These are phyloP conservation scores for Mallotus villosus DNA, from an alignment of 2,797 vertebrate species.

Conservation along the genomic window DNA sequence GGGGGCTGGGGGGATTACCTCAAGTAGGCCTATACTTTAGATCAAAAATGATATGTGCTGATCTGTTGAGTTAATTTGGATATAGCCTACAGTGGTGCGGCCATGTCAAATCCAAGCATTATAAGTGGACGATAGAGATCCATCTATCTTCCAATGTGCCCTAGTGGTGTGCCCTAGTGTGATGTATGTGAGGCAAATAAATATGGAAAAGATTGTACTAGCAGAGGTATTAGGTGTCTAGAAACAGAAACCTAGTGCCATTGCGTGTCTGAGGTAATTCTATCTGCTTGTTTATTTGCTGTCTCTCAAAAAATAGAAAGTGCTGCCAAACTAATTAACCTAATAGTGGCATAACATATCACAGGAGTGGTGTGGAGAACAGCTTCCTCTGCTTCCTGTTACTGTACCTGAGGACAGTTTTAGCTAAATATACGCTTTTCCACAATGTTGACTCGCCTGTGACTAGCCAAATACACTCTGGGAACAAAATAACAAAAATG, in stretches of 20 bases:
- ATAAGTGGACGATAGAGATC: not conserved
- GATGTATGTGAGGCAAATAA: constrained; percentile 20
- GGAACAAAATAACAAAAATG: constrained; percentile 44
- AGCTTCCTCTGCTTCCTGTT: constrained; percentile 76
- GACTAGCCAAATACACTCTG: constrained; percentile 52
- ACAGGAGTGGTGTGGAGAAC: constrained; percentile 71
- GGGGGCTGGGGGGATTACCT: too few species aligned
- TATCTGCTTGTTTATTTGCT: constrained; percentile 49
- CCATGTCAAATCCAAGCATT: not conserved
- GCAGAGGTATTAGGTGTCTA: constrained; percentile 33
- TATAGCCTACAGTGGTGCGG: not conserved
- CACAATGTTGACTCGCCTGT: constrained; percentile 67
- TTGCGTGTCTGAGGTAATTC: constrained; percentile 41
- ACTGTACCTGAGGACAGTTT: constrained; percentile 59
- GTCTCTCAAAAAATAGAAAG: constrained; percentile 52
- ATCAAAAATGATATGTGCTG: not conserved
- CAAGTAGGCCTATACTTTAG: not conserved
- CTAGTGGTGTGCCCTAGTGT: too few species aligned
- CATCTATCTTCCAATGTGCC: not conserved
- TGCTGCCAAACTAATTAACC: constrained; percentile 56
- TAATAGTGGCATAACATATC: constrained; percentile 58
- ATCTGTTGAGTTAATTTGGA: not conserved
- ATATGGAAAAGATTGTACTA: constrained; percentile 28
- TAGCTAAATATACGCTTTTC: constrained; percentile 55
- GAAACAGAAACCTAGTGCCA: constrained; percentile 34